Conservation (phyloP, 2,113 vertebrate genomes). For the Aythya baeri region DNA sequence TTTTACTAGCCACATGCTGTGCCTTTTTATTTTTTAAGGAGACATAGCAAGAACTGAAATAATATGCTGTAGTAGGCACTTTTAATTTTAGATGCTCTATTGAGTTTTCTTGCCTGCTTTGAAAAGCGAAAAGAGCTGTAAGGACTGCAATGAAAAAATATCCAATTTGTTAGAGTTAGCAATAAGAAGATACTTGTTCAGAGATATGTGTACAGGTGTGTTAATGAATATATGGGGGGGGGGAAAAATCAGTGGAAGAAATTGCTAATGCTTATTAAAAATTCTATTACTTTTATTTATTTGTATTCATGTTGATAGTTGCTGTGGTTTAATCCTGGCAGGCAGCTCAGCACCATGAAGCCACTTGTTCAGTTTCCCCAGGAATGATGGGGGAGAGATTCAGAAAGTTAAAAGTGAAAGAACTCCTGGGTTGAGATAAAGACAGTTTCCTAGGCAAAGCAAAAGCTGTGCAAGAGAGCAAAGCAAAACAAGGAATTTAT, state of each 20-base stretch:
- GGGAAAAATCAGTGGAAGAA: neutral
- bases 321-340: too few relatives aligned
- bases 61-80: neutral
- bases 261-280: neutral
- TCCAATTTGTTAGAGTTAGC: neutral
- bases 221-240: neutral
- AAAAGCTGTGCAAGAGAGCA: too few relatives aligned
- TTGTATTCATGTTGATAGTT: neutral
- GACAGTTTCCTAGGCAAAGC: too few relatives aligned
- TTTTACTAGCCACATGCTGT: conserved; percentile 23
- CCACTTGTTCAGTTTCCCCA: too few relatives aligned
- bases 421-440: too few relatives aligned
- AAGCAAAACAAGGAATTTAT: too few relatives aligned
- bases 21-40: neutral
- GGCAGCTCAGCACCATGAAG: too few relatives aligned
- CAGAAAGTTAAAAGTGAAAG: too few relatives aligned
- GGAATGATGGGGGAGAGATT: too few relatives aligned
- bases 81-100: neutral
- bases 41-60: neutral
- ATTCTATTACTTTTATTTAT: neutral
- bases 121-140: neutral
- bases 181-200: neutral
- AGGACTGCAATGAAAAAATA: neutral
- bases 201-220: neutral
- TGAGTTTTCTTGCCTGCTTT: neutral